Conservation (phyloP, 2,888 invertebrate species). For the Aporophyla lueneburgensis region DNA sequence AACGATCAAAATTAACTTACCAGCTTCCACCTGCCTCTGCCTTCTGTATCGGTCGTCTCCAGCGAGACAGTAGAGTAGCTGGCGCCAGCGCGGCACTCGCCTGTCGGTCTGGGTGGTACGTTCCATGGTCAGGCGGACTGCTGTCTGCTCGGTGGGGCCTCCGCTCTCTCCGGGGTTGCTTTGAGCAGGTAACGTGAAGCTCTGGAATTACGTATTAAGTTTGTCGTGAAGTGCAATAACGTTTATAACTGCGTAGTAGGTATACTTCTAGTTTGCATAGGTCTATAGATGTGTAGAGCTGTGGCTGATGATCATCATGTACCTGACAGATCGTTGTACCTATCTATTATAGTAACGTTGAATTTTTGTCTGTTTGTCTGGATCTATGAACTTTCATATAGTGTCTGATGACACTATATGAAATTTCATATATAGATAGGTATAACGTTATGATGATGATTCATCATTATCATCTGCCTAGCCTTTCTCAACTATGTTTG, state of each 20-base stretch:
- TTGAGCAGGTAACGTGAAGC: slow-evolving; percentile 79
- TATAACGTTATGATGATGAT: no score
- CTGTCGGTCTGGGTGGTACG: slow-evolving; percentile 96
- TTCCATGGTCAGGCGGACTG: slow-evolving; percentile 93
- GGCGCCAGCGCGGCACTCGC: slow-evolving; percentile 94
- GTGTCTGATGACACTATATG: no score
- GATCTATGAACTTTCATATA: no score
- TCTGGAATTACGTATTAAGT: slow-evolving; percentile 72
- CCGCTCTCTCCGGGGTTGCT: slow-evolving; percentile 73
- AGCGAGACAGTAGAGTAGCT: slow-evolving; percentile 95
- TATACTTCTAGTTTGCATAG: background rate
- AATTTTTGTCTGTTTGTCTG: no score
- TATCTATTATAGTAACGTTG: background rate
- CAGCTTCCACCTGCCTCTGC: slow-evolving; percentile 94
- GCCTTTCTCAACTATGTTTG: no score
- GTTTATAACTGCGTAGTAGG: background rate
- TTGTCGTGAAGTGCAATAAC: background rate
- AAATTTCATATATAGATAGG: no score
- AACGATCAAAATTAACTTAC: no score
- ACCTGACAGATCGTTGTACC: background rate
- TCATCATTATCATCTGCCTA: no score
- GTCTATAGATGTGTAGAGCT: background rate
- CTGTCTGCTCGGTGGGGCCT: slow-evolving; percentile 68
- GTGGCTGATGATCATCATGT: background rate
- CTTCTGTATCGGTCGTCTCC: slow-evolving; percentile 94